phyloP scores from a whole-genome alignment of 2,888 invertebrate genomes.

The Macropis europaea region DNA sequence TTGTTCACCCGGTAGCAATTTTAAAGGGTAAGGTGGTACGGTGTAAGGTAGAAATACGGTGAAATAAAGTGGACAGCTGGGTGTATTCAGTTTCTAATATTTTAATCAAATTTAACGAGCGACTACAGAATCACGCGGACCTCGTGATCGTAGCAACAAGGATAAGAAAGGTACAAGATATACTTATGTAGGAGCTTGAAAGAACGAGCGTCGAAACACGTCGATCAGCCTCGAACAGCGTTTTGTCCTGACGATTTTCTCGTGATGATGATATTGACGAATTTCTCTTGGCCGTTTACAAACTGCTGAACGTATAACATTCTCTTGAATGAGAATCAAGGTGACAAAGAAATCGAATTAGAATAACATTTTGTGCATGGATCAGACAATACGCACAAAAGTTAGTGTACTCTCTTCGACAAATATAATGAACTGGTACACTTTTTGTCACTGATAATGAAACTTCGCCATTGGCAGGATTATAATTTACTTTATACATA shows the following conservation, averaged over 20 bases:
- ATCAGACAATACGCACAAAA: no score
- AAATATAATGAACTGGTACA: no score
- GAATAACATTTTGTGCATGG: no score
- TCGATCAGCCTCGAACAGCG: not conserved
- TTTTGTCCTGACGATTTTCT: slow-evolving; percentile 56
- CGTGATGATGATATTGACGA: not conserved
- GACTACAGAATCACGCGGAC: slow-evolving; percentile 54
- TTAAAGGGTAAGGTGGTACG: not conserved
- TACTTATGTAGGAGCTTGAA: slow-evolving; percentile 31
- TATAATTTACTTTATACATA: no score
- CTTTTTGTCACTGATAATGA: no score
- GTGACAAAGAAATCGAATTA: no score
- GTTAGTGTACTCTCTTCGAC: no score
- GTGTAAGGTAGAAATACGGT: not conserved
- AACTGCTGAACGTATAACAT: no score
- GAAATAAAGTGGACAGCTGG: slow-evolving; percentile 50
- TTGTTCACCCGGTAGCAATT: no score
- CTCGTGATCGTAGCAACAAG: slow-evolving; percentile 52
- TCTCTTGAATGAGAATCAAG: no score
- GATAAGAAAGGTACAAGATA: slow-evolving; percentile 62
- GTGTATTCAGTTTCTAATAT: slow-evolving; percentile 53
- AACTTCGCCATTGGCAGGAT: no score
- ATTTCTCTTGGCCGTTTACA: no score
- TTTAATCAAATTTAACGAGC: slow-evolving; percentile 66
- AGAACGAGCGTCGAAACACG: slow-evolving; percentile 28